phyloP scores from a whole-genome alignment of 1,140 invertebrate species.

The Dinoponera quadriceps region DNA sequence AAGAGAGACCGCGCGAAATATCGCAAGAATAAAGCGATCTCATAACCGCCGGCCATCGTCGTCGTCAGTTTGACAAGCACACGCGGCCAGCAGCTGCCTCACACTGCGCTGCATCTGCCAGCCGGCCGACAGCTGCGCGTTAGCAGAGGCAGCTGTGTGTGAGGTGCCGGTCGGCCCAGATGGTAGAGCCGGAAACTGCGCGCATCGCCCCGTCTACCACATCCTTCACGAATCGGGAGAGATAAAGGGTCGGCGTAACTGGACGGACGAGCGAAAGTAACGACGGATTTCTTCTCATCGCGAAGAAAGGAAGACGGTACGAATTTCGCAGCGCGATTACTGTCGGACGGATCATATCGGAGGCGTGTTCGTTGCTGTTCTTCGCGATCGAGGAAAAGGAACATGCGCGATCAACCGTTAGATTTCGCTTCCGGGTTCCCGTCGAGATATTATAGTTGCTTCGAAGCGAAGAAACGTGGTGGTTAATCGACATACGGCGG shows the following conservation, averaged over 20 bases:
- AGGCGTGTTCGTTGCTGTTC: background rate
- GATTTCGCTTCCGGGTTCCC: too few relatives aligned
- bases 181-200: slow-evolving; percentile 20
- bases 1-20: too few relatives aligned
- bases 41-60: too few relatives aligned
- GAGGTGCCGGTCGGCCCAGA: slow-evolving; percentile 7
- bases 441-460: too few relatives aligned
- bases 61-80: background rate
- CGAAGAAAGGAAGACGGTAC: too few relatives aligned
- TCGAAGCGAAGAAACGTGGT: background rate
- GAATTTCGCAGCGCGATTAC: background rate
- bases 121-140: slow-evolving; percentile 74
- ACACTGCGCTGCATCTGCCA: slow-evolving; percentile 78
- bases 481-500: background rate
- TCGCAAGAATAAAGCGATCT: too few relatives aligned
- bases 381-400: too few relatives aligned
- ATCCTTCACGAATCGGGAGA: background rate
- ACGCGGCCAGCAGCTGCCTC: slow-evolving; percentile 65
- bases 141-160: slow-evolving; percentile 73
- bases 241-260: background rate
- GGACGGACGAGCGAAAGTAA: too few relatives aligned
- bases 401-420: too few relatives aligned
- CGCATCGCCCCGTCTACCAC: background rate
- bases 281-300: too few relatives aligned
- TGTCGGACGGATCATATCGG: too few relatives aligned